Conservation (phyloP, 2,888 invertebrate species). For the Nineta flava region DNA sequence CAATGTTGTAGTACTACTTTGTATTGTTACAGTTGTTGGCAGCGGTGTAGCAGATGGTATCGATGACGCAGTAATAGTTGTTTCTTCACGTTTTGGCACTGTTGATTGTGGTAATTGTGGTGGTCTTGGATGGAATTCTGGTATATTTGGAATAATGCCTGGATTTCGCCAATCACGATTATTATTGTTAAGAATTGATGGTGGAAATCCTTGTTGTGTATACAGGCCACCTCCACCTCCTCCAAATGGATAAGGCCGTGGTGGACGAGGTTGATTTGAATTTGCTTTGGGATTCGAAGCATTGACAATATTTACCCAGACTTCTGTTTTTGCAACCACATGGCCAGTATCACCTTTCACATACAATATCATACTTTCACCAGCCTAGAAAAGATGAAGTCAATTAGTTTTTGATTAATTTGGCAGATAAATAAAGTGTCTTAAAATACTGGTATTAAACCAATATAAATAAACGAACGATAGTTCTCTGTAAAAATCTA, state of each 20-base stretch:
- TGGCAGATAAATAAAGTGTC: too few species aligned
- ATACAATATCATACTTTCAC: constrained; percentile 47
- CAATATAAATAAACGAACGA: too few species aligned
- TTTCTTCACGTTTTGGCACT: not conserved
- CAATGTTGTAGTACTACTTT: not conserved
- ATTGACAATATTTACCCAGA: constrained; percentile 44
- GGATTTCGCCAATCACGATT: not conserved
- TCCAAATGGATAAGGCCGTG: not conserved
- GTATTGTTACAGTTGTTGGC: not conserved
- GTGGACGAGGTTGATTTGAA: not conserved
- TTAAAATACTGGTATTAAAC: too few species aligned
- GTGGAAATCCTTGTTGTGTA: not conserved
- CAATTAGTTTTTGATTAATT: too few species aligned
- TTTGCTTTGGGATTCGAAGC: constrained; percentile 19
- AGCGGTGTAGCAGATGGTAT: not conserved
- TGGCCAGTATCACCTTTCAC: constrained; percentile 51
- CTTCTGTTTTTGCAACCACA: constrained; percentile 46
- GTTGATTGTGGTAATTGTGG: constrained; percentile 6
- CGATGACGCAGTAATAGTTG: not conserved
- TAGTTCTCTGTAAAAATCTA: too few species aligned
- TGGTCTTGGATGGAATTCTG: constrained; percentile 5
- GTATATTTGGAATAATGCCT: not conserved
- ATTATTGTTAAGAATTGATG: too few species aligned
- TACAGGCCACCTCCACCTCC: not conserved
- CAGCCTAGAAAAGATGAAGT: constrained; percentile 35